phyloP scores from a whole-genome alignment of 1,140 invertebrate species.

The Aphaenogaster rudis region DNA sequence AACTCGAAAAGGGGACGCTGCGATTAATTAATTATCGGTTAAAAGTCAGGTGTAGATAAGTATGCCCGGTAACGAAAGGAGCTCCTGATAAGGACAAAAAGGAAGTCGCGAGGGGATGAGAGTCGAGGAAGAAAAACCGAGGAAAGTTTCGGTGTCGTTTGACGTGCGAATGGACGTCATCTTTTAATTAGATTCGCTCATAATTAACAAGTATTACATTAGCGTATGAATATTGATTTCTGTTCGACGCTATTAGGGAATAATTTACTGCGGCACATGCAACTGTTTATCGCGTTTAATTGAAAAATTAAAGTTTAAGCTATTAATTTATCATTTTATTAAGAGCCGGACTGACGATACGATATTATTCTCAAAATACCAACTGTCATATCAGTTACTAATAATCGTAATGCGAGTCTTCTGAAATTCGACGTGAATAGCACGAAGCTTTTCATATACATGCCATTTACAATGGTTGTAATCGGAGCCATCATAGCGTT shows the following conservation, averaged over 20 bases:
- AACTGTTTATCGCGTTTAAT: neutral
- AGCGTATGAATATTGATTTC: neutral
- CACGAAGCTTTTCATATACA: neutral
- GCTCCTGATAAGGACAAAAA: neutral
- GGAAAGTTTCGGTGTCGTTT: conserved; percentile 32
- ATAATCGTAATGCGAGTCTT: conserved; percentile 28
- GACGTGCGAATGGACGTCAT: conserved; percentile 9
- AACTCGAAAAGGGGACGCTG: conserved; percentile 43
- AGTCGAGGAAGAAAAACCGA: neutral
- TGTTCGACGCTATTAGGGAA: neutral
- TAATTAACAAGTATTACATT: conserved; percentile 23
- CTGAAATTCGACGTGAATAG: neutral
- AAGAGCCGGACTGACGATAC: neutral
- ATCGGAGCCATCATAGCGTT: neutral
- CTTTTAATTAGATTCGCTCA: conserved; percentile 39
- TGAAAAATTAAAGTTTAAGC: neutral
- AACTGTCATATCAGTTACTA: neutral
- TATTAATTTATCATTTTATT: conserved; percentile 11
- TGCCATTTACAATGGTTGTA: conserved; percentile 25
- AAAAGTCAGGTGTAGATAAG: conserved; percentile 41
- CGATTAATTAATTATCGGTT: conserved; percentile 74
- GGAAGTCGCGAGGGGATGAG: neutral
- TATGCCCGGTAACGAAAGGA: neutral
- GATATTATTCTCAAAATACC: conserved; percentile 12
- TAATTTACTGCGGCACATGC: neutral